phyloP scores from a whole-genome alignment of 2,888 invertebrate species.

The Meghimatium bilineatum region DNA sequence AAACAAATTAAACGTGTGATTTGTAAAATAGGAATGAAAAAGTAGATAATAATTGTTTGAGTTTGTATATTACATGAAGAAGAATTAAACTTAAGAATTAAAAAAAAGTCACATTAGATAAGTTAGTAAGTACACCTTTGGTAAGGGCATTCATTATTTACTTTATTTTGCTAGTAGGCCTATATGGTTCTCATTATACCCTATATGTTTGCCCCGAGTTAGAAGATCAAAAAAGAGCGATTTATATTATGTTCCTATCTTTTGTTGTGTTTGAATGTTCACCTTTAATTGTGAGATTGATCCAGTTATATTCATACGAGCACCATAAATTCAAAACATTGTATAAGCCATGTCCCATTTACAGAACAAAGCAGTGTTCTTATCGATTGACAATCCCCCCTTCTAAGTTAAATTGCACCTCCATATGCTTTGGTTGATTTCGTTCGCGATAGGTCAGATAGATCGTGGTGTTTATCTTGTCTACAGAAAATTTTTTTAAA shows the following conservation, averaged over 20 bases:
- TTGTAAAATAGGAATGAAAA: too few relatives aligned
- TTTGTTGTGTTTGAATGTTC: neutral
- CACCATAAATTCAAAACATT: neutral
- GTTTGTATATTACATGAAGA: too few relatives aligned
- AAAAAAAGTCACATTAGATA: too few relatives aligned
- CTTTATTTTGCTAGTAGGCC: too few relatives aligned
- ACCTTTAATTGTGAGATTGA: constrained; percentile 1
- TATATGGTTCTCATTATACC: too few relatives aligned
- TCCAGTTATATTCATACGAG: neutral
- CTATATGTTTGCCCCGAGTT: too few relatives aligned
- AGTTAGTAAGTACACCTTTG: too few relatives aligned
- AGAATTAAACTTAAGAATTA: too few relatives aligned
- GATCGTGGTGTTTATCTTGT: neutral
- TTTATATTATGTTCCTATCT: neutral
- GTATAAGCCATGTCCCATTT: neutral
- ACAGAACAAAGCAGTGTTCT: constrained; percentile 10
- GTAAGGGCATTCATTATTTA: too few relatives aligned
- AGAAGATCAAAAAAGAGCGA: neutral
- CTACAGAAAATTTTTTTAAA: constrained; percentile 9
- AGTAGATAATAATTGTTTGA: too few relatives aligned
- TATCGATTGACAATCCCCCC: constrained; percentile 17
- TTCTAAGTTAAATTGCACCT: neutral
- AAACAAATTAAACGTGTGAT: too few relatives aligned
- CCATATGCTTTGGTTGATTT: neutral
- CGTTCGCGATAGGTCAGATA: neutral